Evolutionary conservation across 2,888 invertebrate genomes (phyloP).

Genomic region (Melikaiella ostensackeni): DNA sequence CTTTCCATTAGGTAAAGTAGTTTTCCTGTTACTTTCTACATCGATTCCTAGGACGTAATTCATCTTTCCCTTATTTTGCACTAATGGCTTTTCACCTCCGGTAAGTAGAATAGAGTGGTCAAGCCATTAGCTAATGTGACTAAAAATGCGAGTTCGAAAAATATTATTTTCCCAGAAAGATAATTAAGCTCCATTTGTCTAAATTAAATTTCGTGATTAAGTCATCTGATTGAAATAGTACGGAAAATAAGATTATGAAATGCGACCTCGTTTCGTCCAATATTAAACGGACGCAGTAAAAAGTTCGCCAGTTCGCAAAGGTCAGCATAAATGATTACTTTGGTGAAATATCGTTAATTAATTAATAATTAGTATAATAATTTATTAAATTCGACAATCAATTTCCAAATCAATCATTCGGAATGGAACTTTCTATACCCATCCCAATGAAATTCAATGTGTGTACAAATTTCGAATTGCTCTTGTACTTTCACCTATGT

Average conservation of each 20-base stretch:
- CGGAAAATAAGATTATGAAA: background rate
- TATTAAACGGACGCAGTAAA: background rate
- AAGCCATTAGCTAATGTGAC: constrained; percentile 37
- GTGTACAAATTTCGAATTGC: background rate
- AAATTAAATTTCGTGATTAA: constrained; percentile 29
- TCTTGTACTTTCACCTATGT: constrained; percentile 16
- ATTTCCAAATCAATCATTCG: background rate
- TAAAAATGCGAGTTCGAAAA: constrained; percentile 34
- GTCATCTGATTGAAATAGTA: constrained; percentile 17
- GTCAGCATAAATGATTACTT: background rate
- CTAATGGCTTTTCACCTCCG: constrained; percentile 32
- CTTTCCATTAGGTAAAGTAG: constrained; percentile 23
- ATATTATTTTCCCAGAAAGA: constrained; percentile 19
- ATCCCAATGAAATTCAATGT: background rate
- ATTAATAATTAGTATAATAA: background rate
- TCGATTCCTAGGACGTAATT: constrained; percentile 26
- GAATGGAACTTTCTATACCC: background rate
- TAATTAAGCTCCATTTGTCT: constrained; percentile 32
- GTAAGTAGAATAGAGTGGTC: background rate
- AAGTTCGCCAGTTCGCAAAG: background rate
- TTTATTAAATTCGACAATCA: background rate
- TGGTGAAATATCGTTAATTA: background rate
- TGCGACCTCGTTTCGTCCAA: background rate
- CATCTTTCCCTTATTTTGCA: constrained; percentile 38
- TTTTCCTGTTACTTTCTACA: background rate